These are phyloP conservation scores for Theristicus caerulescens DNA, from an alignment of 2,113 vertebrate species.

Conservation along the genomic window DNA sequence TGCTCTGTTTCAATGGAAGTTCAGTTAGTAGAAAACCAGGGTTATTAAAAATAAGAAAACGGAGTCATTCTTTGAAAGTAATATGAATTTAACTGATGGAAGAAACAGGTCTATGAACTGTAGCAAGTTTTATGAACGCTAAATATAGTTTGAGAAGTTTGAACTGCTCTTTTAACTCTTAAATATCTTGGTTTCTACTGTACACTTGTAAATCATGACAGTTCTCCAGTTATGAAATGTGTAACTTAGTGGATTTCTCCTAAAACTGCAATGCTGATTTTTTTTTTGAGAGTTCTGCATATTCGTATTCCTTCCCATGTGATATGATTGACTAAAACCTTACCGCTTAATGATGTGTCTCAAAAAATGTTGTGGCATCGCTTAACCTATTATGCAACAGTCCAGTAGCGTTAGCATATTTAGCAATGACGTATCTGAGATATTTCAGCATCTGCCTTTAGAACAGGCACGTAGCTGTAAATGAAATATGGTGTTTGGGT, in stretches of 20 bases:
- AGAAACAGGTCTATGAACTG: slow-evolving; percentile 8
- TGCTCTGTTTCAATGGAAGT: neutral
- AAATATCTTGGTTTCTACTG: neutral
- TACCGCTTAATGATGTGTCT: neutral
- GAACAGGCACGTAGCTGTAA: neutral
- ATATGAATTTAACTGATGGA: slow-evolving; percentile 22
- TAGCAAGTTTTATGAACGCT: neutral
- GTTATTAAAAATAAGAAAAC: slow-evolving; percentile 23
- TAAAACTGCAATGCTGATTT: neutral
- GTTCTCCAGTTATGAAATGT: neutral
- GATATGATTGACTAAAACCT: neutral
- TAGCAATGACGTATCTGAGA: neutral
- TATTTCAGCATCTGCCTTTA: neutral
- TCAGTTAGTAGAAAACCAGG: neutral
- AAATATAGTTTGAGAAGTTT: neutral
- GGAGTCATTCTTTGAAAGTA: slow-evolving; percentile 25
- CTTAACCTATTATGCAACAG: neutral
- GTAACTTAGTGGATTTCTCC: neutral
- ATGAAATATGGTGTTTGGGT: accelerated
- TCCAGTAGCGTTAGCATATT: neutral
- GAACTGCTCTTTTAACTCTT: neutral
- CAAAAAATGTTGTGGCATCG: neutral
- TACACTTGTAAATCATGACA: neutral
- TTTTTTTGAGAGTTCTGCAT: neutral
- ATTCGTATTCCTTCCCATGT: neutral